Base-by-base conservation (phyloP, 2,113 vertebrate genomes). In the Atractosteus spatula region DNA sequence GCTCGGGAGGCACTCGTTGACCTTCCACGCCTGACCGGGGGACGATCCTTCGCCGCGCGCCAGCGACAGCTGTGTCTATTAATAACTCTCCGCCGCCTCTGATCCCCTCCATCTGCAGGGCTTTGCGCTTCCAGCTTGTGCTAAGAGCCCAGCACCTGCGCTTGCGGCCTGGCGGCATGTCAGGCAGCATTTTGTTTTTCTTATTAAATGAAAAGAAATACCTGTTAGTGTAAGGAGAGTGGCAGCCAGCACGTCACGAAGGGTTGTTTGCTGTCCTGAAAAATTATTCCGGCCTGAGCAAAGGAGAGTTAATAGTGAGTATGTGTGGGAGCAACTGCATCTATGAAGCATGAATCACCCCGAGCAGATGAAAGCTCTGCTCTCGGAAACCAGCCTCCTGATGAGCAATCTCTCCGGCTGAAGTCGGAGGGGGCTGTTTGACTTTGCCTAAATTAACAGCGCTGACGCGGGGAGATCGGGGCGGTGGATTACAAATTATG, bases 61-160 rank as follows among this genome's bases (percentile, higher is more conserved):
- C 77, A 78, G 43, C 74, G 87, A 89, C 87, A 92, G 86, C 91
- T 81, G 89, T 92, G 91, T 89, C 90, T 92, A 66, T 92, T 91
- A 90, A 81, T 78, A 75, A 68, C 44, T n/a, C 78, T 79, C 71
- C 12, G 0, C 4, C 55, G 70, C 69, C 67, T 78, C 76, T 76
- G 67, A 55, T 86, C 79, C 83, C 76, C 78, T 69, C 62, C 14
- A 7, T 10, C 47, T 29, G 43, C 16, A 14, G 41, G 17, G 44
- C 56, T 54, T n/a, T 71, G 17, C 42, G 56, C 44, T 47, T 63
- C 29, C 57, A 47, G 16, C 59, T 54, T 45, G 56, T 55, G 5
- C 61, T 8, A 11, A 3, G 56, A 59, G 7, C 13, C 62, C 7
- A 44, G 4, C 10, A 69, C 5, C 12, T 69, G 68, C 54, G 8